A percentile compares a stretch with the other conserved stretches of the same genome.
Conservation (phyloP, 1,140 invertebrate genomes). For the Dermatophagoides farinae region DNA sequence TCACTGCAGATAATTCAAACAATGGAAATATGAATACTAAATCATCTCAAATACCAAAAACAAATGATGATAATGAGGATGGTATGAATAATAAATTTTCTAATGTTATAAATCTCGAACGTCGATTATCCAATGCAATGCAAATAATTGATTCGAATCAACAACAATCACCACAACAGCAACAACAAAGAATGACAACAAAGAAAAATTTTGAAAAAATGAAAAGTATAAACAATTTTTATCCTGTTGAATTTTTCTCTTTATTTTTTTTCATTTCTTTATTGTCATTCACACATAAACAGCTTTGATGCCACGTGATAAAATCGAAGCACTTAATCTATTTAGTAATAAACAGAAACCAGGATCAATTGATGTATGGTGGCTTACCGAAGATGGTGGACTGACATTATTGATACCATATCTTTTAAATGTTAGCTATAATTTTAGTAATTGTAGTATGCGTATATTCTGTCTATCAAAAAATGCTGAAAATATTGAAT, state of each 20-base stretch:
- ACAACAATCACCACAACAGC: too few relatives aligned
- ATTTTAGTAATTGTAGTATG: constrained; percentile 66
- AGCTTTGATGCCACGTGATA: constrained; percentile 9
- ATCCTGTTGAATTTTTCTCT: not conserved
- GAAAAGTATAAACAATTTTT: not conserved
- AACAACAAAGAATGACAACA: not conserved
- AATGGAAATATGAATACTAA: not conserved
- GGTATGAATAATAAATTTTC: too few relatives aligned
- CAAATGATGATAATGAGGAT: too few relatives aligned
- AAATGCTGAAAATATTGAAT: constrained; percentile 37
- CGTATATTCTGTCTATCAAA: constrained; percentile 72
- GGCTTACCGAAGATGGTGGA: constrained; percentile 40
- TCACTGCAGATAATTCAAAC: not conserved
- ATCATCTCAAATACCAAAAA: too few relatives aligned
- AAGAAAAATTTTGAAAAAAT: not conserved
- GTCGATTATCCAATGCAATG: too few relatives aligned
- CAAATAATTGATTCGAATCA: too few relatives aligned
- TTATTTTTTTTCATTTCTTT: too few relatives aligned
- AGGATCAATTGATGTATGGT: constrained; percentile 43
- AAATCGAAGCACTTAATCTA: constrained; percentile 10
- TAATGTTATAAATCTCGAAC: too few relatives aligned
- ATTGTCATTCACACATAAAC: too few relatives aligned
- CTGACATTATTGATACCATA: constrained; percentile 78
- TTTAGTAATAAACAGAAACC: constrained; percentile 25
- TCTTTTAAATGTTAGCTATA: constrained; percentile 63